Evolutionary conservation across 2,797 vertebrate genomes (phyloP), one percentile per base, ranked within the genome.

Genomic region (Phylloscopus collybita): DNA sequence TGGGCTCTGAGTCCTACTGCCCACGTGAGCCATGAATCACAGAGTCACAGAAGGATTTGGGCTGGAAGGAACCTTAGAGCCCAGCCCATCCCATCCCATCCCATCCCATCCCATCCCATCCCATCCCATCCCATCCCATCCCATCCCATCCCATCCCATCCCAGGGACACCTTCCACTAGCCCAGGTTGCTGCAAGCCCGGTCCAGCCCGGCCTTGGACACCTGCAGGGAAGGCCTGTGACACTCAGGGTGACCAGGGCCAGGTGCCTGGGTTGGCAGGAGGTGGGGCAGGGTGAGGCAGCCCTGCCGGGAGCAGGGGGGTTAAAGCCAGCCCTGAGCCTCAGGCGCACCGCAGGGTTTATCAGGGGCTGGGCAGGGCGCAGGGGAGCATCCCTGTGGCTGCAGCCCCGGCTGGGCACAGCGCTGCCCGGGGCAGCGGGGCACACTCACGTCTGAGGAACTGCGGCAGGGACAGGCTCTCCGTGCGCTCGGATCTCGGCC

Each of bases 371-470:
- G 19, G 45, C 25, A 62, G 79, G 27, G 50, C 47, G 9, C n/a
- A 3, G 22, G 36, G 70, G 38, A 38, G 38, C 8, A 38, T 38
- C 38, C 38, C 38, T 38, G 34, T 34, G 34, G 34, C 34, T 34
- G 34, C 34, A 34, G 34, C 34, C 34, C 34, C 7, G 34, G 34
- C 34, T 34, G 34, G 34, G 34, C 38, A 38, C 38, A 38, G 38
- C 38, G 38, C 38, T 38, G 36, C 11, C 38, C 38, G 9, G 38
- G 34, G 34, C 38, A 38, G 34, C 34, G 34, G 38, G 38, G 10
- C 6, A 13, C 34, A 97, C 98, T 97, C 80, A 99, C 99, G 98
- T 98, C 98, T 99, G 90, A 99, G 97, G 97, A 99, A 99, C 93
- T 98, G 95, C 17, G n/a, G 5, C 2, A 99, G 96, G 4, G 98